phyloP scores from a whole-genome alignment of 2,888 invertebrate species.

The Hedya salicella region DNA sequence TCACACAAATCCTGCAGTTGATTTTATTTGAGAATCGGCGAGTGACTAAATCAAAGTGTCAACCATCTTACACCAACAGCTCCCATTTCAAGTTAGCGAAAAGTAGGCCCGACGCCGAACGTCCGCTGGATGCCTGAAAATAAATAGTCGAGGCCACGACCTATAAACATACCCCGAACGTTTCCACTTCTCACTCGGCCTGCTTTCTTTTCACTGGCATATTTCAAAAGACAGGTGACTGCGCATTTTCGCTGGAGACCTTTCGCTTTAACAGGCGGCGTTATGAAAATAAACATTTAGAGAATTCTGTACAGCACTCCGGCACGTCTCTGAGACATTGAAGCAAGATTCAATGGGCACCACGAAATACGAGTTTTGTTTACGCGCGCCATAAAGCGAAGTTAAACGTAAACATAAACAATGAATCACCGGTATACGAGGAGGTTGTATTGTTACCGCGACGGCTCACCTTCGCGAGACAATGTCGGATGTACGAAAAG shows the following conservation, averaged over 20 bases:
- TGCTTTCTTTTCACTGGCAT: conserved; percentile 64
- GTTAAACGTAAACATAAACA: conserved; percentile 50
- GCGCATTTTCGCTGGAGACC: conserved; percentile 59
- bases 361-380: conserved; percentile 48
- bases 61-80: conserved; percentile 27
- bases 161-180: conserved; percentile 57
- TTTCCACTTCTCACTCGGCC: conserved; percentile 59
- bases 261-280: conserved; percentile 47
- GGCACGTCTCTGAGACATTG: conserved; percentile 40
- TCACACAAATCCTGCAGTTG: background rate
- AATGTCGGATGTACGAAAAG: conserved; percentile 30
- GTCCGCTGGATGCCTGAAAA: conserved; percentile 29
- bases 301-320: conserved; percentile 50
- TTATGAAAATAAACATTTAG: conserved; percentile 62
- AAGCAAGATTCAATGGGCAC: conserved; percentile 49
- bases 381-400: conserved; percentile 48
- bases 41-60: conserved; percentile 33
- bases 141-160: conserved; percentile 63
- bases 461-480: conserved; percentile 34
- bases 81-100: conserved; percentile 36
- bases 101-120: conserved; percentile 25
- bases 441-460: conserved; percentile 39
- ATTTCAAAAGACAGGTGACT: conserved; percentile 68
- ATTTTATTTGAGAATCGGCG: conserved; percentile 19
- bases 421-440: conserved; percentile 43